Evolutionary conservation across 2,888 invertebrate genomes (phyloP).

Genomic region (Machimus atricapillus): DNA sequence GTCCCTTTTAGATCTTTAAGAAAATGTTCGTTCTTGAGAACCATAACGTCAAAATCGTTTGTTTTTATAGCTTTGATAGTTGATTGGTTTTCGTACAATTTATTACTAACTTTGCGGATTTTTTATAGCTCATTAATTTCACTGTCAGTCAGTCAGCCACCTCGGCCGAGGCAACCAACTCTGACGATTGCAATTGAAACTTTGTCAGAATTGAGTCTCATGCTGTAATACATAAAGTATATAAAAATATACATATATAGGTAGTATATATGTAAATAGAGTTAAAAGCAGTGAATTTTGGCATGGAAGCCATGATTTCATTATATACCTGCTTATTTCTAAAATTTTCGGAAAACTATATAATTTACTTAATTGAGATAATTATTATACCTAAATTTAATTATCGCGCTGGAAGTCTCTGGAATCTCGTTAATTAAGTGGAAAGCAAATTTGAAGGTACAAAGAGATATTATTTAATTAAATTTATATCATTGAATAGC

Average conservation of each 20-base stretch:
- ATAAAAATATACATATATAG: too few relatives aligned
- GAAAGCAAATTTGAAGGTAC: background rate
- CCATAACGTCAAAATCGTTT: background rate
- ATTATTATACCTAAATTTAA: background rate
- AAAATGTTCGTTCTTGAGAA: background rate
- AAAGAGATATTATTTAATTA: background rate
- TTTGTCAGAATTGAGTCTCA: background rate
- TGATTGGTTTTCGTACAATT: conserved; percentile 37
- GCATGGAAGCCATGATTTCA: background rate
- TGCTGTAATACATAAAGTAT: background rate
- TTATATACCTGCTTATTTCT: background rate
- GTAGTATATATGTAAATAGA: background rate
- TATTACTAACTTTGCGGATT: conserved; percentile 36
- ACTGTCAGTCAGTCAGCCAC: background rate
- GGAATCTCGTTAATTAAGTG: background rate
- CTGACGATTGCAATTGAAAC: background rate
- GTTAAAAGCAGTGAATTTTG: background rate
- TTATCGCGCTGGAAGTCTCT: background rate
- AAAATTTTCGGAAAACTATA: background rate
- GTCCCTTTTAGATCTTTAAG: background rate
- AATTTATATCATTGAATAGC: background rate
- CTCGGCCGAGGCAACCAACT: background rate
- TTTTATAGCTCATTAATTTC: conserved; percentile 36
- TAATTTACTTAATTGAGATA: background rate
- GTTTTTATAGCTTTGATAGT: conserved; percentile 34